Evolutionary conservation across 2,113 vertebrate species (phyloP).

Genomic region (Pangasianodon hypophthalmus): DNA sequence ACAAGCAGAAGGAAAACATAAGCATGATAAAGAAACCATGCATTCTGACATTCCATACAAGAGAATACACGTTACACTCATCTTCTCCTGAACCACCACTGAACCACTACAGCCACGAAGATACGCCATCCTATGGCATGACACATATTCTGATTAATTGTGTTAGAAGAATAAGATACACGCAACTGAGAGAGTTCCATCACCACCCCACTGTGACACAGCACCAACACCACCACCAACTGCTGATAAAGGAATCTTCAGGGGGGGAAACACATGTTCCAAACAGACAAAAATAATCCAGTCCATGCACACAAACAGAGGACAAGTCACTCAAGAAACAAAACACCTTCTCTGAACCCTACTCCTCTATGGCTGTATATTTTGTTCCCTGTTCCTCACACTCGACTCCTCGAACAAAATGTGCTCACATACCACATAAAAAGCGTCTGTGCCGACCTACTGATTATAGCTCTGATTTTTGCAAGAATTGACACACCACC

Average conservation of each 20-base stretch:
- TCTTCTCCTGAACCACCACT: conserved; percentile 26
- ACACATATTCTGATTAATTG: conserved; percentile 26
- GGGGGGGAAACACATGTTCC: conserved; percentile 11
- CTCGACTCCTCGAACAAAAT: conserved; percentile 25
- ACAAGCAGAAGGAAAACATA: conserved; percentile 37
- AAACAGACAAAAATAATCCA: conserved; percentile 28
- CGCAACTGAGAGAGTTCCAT: not conserved
- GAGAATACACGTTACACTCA: conserved; percentile 37
- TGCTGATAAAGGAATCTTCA: conserved; percentile 40
- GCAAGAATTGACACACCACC: conserved; percentile 23
- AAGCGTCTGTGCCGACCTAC: conserved; percentile 11
- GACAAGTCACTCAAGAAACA: conserved; percentile 23
- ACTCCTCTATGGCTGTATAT: not conserved
- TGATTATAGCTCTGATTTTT: conserved; percentile 19
- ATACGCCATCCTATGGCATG: conserved; percentile 15
- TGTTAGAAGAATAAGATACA: conserved; percentile 40
- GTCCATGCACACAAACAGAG: conserved; percentile 35
- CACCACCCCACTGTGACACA: conserved; percentile 40
- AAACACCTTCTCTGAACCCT: conserved; percentile 28
- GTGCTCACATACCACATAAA: conserved; percentile 18
- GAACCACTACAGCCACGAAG: conserved; percentile 38
- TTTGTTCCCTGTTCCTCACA: conserved; percentile 23
- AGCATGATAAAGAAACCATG: not conserved
- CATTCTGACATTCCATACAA: conserved; percentile 35
- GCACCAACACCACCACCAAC: conserved; percentile 30